Conservation (phyloP, 2,797 vertebrate species). For the Anisognathus igniventris region DNA sequence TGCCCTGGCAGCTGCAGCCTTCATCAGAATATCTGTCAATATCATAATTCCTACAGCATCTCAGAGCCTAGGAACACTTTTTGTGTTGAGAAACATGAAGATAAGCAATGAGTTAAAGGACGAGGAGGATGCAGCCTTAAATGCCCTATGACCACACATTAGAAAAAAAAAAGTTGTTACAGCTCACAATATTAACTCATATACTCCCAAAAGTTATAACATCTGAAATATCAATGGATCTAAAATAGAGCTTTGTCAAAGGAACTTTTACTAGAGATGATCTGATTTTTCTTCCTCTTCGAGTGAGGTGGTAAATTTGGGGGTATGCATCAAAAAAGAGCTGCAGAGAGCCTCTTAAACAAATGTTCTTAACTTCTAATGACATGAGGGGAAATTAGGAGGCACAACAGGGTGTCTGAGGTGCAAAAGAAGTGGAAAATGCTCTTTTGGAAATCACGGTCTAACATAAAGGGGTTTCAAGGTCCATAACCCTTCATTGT, state of each 20-base stretch:
- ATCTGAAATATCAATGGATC: background rate
- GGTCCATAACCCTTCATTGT: background rate
- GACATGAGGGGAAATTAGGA: background rate
- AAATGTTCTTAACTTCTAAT: background rate
- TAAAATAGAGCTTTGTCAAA: background rate
- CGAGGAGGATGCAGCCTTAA: background rate
- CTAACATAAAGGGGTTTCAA: background rate
- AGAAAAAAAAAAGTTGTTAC: background rate
- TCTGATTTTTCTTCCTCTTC: background rate
- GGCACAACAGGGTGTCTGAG: background rate
- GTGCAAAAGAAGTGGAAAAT: background rate
- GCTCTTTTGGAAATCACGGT: background rate
- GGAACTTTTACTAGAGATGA: background rate
- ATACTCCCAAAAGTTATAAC: background rate
- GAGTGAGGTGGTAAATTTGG: background rate
- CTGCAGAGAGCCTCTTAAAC: background rate
- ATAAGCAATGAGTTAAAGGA: background rate
- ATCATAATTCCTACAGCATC: background rate
- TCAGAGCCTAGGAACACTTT: background rate
- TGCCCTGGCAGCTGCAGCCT: background rate
- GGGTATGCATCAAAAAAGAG: background rate
- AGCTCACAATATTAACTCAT: background rate
- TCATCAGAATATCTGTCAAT: background rate
- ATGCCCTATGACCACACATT: background rate
- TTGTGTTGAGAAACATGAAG: background rate